These are phyloP conservation scores for Tyrannus savana DNA, from an alignment of 2,113 vertebrate species.

Conservation along the genomic window DNA sequence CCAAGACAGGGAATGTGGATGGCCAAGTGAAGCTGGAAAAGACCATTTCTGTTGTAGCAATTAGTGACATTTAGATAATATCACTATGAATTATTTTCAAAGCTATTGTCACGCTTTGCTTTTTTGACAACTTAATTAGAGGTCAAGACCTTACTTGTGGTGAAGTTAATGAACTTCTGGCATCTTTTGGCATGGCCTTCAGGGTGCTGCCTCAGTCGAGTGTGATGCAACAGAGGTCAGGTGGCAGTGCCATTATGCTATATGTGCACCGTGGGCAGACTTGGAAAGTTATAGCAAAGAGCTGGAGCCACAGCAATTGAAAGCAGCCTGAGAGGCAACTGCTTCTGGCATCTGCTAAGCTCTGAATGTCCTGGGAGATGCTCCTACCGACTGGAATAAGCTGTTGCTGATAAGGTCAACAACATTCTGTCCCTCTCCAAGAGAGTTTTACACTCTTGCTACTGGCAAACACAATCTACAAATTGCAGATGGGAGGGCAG, in stretches of 20 bases:
- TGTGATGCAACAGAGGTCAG: background rate
- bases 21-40: background rate
- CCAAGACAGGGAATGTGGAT: background rate
- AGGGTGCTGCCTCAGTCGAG: background rate
- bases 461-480: background rate
- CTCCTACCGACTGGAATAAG: background rate
- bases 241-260: background rate
- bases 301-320: background rate
- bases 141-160: background rate
- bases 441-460: background rate
- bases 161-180: background rate
- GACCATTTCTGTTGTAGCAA: background rate
- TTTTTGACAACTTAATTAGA: constrained; percentile 16
- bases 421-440: background rate
- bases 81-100: background rate
- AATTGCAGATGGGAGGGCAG: background rate
- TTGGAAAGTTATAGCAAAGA: background rate
- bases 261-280: rapidly evolving
- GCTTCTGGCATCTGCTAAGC: background rate
- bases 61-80: constrained; percentile 21
- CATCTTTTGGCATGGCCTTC: background rate
- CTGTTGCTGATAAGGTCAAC: background rate
- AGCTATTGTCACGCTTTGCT: background rate
- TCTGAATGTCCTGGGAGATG: background rate
- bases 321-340: background rate